These are phyloP conservation scores for Sclerodermus sp. DNA, from an alignment of 2,888 invertebrate genomes.

Conservation along the genomic window DNA sequence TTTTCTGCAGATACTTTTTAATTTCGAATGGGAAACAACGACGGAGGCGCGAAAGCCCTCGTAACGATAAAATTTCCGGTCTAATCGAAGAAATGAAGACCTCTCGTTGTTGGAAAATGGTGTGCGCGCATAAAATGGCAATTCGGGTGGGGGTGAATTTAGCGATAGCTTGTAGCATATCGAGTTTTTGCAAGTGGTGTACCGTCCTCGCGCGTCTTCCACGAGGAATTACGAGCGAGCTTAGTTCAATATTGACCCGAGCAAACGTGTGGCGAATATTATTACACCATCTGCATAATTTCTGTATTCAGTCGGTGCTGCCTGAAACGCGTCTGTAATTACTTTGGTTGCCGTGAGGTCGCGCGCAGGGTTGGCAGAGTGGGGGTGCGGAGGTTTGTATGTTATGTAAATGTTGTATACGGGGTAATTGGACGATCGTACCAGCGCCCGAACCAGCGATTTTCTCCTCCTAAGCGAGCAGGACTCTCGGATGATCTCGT, in stretches of 20 bases:
- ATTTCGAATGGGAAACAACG: too few relatives aligned
- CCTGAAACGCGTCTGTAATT: constrained; percentile 53
- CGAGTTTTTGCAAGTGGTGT: not conserved
- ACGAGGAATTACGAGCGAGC: constrained; percentile 43
- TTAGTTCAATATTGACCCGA: constrained; percentile 52
- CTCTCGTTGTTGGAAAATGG: too few relatives aligned
- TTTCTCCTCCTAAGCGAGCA: constrained; percentile 10
- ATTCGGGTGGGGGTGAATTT: too few relatives aligned
- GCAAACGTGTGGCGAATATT: constrained; percentile 55
- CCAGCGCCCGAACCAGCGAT: constrained; percentile 26
- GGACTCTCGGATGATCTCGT: not conserved
- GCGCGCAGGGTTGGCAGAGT: not conserved
- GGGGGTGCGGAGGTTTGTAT: constrained; percentile 14
- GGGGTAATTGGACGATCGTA: constrained; percentile 45
- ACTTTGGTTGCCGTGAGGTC: constrained; percentile 43
- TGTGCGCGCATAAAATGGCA: too few relatives aligned
- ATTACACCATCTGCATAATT: constrained; percentile 54
- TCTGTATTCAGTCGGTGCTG: constrained; percentile 50
- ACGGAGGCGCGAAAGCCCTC: too few relatives aligned
- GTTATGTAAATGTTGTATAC: constrained; percentile 45
- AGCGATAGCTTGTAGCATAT: not conserved
- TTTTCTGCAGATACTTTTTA: too few relatives aligned
- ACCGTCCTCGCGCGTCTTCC: constrained; percentile 21
- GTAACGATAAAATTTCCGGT: too few relatives aligned
- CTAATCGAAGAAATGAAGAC: too few relatives aligned